Base-by-base conservation (phyloP, 2,888 invertebrate genomes). In the Parnassius orleans region DNA sequence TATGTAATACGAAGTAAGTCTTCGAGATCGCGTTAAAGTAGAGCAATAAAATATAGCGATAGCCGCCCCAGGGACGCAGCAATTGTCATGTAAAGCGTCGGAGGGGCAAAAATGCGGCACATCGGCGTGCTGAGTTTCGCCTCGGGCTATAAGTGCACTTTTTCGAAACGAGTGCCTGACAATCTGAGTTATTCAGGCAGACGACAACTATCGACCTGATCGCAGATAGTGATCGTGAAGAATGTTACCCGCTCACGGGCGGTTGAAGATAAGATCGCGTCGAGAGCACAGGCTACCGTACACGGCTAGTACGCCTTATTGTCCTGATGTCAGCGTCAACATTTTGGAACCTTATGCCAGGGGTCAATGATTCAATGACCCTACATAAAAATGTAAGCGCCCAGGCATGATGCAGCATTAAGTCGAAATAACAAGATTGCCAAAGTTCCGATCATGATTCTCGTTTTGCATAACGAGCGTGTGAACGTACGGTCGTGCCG, bases 111-210 rank as follows among this genome's bases (percentile, higher is more conserved):
- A 81, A 76, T 77, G 79, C 73, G 77, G 75, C 77, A 76, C 75
- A 73, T 75, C 76, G 79, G 72, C 75, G 73, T 73, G 70, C 73
- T 76, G 74, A 48, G 48, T 48, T 73, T 77, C 76, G 87, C 89
- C 89, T 78, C 80, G 69, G 87, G 90, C 88, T 78, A 82, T 84
- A 90, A 91, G 86, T 90, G 88, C 90, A 90, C 90, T 90, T 88
- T 87, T 82, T 76, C 80, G 80, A 83, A 86, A 72, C 83, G 87
- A 90, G 89, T 85, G 86, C 83, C 83, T 84, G 85, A 85, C 87
- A 83, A 88, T 84, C 78, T 78, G 77, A 83, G 84, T 87, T 86
- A 86, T 84, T 82, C 80, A 80, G 73, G 74, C 76, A 75, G 79
- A 78, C 75, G 74, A 73, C 74, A 69, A 70, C 74, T 75, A 72